phyloP scores from a whole-genome alignment of 2,888 invertebrate species.

The Amorpha juglandis region DNA sequence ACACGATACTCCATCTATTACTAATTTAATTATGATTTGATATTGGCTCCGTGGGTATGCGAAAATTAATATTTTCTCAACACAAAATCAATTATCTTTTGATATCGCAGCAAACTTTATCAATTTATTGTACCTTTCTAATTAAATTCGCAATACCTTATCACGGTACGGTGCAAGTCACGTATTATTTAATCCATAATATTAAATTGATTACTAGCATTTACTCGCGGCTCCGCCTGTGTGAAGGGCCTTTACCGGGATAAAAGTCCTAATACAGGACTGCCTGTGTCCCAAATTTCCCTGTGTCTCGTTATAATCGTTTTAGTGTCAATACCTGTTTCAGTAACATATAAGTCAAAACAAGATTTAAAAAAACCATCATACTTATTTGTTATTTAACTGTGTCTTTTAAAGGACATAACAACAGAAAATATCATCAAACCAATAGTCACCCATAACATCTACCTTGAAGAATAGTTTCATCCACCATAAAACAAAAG shows the following conservation, averaged over 20 bases:
- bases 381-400: background rate
- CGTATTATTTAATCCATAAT: too few relatives aligned
- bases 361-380: background rate
- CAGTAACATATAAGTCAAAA: too few relatives aligned
- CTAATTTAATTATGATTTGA: constrained; percentile 15
- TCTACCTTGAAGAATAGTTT: constrained; percentile 23
- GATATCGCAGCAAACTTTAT: constrained; percentile 45
- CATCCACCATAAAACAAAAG: constrained; percentile 29
- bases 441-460: background rate
- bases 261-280: too few relatives aligned
- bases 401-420: background rate
- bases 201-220: background rate
- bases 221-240: too few relatives aligned
- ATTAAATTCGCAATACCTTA: constrained; percentile 18
- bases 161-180: background rate
- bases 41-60: constrained; percentile 15
- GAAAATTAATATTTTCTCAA: constrained; percentile 32
- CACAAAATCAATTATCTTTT: constrained; percentile 39
- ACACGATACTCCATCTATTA: background rate
- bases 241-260: too few relatives aligned
- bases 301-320: too few relatives aligned
- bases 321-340: too few relatives aligned
- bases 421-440: constrained; percentile 5
- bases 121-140: constrained; percentile 37
- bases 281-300: too few relatives aligned